Conservation (phyloP, 2,797 vertebrate genomes). For the Cygnus olor region DNA sequence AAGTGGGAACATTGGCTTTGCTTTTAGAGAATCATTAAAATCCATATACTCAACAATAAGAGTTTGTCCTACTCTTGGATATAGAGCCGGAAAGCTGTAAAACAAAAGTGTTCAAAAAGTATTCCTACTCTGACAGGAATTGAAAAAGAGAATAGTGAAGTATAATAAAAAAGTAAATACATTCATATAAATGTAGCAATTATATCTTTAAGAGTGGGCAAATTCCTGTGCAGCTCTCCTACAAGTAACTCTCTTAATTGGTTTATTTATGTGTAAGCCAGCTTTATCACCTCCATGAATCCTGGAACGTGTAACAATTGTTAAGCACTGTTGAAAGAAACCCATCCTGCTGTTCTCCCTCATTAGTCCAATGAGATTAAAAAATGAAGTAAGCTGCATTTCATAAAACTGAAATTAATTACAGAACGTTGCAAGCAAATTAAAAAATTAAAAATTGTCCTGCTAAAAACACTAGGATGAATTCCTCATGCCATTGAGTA, state of each 20-base stretch:
- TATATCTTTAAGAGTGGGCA: background rate
- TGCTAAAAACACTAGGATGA: background rate
- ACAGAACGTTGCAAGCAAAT: background rate
- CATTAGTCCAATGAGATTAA: background rate
- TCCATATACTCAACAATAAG: background rate
- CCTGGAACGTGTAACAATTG: background rate
- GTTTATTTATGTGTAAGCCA: background rate
- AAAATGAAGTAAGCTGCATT: background rate
- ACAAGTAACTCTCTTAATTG: background rate
- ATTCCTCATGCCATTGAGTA: background rate
- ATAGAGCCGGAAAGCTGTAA: background rate
- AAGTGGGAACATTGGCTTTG: background rate
- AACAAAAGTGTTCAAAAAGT: background rate
- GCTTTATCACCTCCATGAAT: background rate
- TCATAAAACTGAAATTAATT: background rate
- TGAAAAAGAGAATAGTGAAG: background rate
- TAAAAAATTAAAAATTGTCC: fast-evolving
- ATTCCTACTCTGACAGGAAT: background rate
- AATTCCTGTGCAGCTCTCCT: background rate
- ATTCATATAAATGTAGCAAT: background rate
- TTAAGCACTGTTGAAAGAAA: background rate
- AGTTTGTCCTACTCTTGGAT: background rate
- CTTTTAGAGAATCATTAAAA: background rate
- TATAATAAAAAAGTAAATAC: background rate
- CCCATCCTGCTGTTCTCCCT: background rate